Base-by-base conservation (phyloP, 1,140 invertebrate species). In the Heliconius congener region DNA sequence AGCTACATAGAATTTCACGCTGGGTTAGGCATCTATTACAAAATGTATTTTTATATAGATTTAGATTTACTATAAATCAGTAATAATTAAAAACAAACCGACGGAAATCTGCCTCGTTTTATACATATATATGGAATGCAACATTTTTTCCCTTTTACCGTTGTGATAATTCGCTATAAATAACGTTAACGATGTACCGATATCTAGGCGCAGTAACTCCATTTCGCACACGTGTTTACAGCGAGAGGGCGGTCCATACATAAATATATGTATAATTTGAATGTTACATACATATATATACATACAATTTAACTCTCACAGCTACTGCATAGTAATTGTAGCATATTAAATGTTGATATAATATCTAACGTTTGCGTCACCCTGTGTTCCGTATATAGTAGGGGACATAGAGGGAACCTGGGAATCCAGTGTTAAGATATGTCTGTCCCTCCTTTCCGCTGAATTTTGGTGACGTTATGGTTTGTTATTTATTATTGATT, bases 141-240 rank as follows among this genome's bases (percentile, higher is more conserved):
- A 39, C 46, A 74, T 57, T 74, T 57, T 74, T 57, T 57, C 46
- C 13, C 60, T 66, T 66, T 66, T 66, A 66, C 60, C 27, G 27
- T 66, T 30, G 60, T n/a, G 60, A 66, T 66, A 66, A 66, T 66
- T 66, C 60, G 60, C 60, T 66, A 66, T 66, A 66, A 66, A 66
- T 66, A 60, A 37, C 57, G 13, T 57, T 60, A 50, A 57, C 52
- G 73, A 55, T 23, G 73, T 37, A 66, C 30, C 73, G 73, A 74
- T 74, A 57, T 74, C 30, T 74, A 74, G 73, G 55, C 73, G 34
- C 52, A 57, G 73, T 74, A 37, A 55, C 9, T 74, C 55, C 52
- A 74, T 74, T 57, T 74, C 27, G 73, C 55, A 46, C 73, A 74
- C 73, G 73, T 74, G 73, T 50, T 74, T 60, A 60, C 34, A 74